Evolutionary conservation across 2,888 invertebrate species (phyloP).

Genomic region (Epinotia bilunana): DNA sequence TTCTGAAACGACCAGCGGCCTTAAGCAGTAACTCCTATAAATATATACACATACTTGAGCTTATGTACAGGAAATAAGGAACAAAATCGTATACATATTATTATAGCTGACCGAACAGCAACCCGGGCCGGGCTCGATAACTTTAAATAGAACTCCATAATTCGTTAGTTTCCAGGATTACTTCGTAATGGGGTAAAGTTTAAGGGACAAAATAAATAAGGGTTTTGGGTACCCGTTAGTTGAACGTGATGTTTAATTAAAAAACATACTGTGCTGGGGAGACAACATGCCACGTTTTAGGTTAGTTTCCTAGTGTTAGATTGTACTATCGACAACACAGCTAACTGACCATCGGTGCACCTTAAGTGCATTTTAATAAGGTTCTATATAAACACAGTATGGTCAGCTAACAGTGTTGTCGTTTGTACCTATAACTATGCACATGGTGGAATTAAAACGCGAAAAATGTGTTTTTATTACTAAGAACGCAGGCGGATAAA

Average conservation of each 20-base stretch:
- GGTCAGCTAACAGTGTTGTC: no score
- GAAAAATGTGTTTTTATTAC: no score
- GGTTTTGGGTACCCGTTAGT: conserved; percentile 27
- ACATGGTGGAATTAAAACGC: no score
- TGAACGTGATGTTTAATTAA: conserved; percentile 26
- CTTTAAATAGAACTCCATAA: conserved; percentile 39
- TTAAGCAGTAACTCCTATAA: no score
- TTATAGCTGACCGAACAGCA: not conserved
- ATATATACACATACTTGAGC: not conserved
- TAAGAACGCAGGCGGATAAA: no score
- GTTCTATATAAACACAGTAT: no score
- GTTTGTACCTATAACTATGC: no score
- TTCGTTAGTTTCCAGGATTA: conserved; percentile 40
- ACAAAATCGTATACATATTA: not conserved
- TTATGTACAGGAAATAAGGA: not conserved
- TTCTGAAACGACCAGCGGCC: not conserved
- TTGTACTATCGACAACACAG: no score
- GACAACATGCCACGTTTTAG: not conserved
- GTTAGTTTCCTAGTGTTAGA: no score
- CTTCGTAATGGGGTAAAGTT: conserved; percentile 40
- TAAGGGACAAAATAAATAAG: conserved; percentile 42
- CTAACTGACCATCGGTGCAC: no score
- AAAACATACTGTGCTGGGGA: conserved; percentile 20
- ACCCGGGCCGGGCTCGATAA: conserved; percentile 20
- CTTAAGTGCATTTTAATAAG: no score